A percentile compares a stretch with the other conserved stretches of the same genome.
These are phyloP conservation scores for Centruroides sculpturatus DNA, from an alignment of 1,140 invertebrate genomes.

Conservation along the genomic window DNA sequence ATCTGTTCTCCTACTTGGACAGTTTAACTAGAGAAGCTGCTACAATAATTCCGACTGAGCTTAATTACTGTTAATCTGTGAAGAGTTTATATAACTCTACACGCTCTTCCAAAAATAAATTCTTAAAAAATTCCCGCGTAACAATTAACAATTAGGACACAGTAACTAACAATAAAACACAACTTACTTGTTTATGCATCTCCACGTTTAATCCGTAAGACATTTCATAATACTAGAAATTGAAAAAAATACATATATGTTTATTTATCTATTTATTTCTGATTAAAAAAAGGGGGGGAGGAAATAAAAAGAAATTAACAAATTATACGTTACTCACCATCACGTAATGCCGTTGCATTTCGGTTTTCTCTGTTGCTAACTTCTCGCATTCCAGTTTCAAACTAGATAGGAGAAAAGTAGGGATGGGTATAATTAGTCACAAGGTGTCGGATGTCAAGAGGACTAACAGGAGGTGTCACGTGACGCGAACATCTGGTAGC, in stretches of 20 bases:
- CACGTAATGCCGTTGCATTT: slow-evolving; percentile 93
- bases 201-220: slow-evolving; percentile 97
- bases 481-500: too few relatives aligned
- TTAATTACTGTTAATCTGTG: background rate
- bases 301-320: background rate
- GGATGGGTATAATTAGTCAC: too few relatives aligned
- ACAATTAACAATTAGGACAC: background rate
- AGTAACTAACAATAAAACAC: background rate
- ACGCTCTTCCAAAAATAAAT: background rate
- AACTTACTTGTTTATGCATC: slow-evolving; percentile 96
- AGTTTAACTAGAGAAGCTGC: too few relatives aligned
- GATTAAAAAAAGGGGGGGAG: background rate
- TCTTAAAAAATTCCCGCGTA: background rate
- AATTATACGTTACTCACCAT: slow-evolving; percentile 34
- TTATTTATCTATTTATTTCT: too few relatives aligned
- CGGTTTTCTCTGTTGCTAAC: slow-evolving; percentile 87
- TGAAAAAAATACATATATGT: background rate
- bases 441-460: too few relatives aligned
- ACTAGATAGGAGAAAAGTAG: slow-evolving; percentile 27
- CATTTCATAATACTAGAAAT: slow-evolving; percentile 87
- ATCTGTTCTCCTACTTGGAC: too few relatives aligned
- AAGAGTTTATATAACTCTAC: background rate
- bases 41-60: too few relatives aligned
- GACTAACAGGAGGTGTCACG: too few relatives aligned
- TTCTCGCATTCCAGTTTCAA: slow-evolving; percentile 60